A percentile compares a stretch with the other conserved stretches of the same genome.
Evolutionary conservation across 2,888 invertebrate species (phyloP).

Genomic region (Aphidius colemani): DNA sequence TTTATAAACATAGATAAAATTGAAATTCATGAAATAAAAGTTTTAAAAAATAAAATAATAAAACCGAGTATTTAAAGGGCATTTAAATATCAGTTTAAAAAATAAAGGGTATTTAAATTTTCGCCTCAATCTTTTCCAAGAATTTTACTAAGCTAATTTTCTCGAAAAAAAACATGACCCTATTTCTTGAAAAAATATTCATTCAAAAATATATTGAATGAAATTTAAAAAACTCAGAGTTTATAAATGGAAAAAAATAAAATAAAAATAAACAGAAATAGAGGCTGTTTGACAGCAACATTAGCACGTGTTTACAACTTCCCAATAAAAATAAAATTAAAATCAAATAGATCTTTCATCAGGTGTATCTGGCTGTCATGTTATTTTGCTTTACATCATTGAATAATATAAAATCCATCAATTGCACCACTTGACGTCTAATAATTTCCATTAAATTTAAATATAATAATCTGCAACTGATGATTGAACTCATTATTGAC

Average conservation of each 20-base stretch:
- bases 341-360: not conserved
- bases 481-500: too few species aligned
- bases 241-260: not conserved
- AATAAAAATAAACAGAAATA: not conserved
- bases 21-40: too few species aligned
- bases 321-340: not conserved
- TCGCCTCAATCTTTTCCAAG: too few species aligned
- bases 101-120: not conserved
- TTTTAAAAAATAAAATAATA: too few species aligned
- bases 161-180: not conserved
- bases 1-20: too few species aligned
- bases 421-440: too few species aligned
- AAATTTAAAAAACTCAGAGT: not conserved
- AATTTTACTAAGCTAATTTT: not conserved
- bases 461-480: too few species aligned
- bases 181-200: not conserved
- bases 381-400: too few species aligned
- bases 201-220: not conserved
- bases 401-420: too few species aligned
- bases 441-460: too few species aligned
- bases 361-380: not conserved
- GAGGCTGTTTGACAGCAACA: not conserved
- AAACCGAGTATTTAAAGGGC: too few species aligned
- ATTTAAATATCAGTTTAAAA: not conserved
- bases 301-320: not conserved